Conservation (phyloP, 2,797 vertebrate genomes). For the Pipistrellus pipistrellus region DNA sequence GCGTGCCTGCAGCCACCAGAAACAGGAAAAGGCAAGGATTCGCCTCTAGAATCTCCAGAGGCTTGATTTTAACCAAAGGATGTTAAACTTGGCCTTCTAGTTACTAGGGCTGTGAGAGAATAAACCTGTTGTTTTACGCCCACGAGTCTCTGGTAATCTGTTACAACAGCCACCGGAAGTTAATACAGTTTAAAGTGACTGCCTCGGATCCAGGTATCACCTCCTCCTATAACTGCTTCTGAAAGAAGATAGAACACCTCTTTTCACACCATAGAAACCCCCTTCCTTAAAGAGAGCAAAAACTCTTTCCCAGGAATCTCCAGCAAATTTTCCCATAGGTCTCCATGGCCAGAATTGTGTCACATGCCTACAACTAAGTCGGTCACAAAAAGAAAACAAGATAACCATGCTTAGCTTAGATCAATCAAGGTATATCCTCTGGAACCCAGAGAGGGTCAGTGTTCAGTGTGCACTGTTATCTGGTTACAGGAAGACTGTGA, state of each 20-base stretch:
- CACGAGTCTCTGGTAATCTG: background rate
- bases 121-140: background rate
- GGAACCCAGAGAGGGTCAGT: background rate
- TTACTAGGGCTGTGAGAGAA: background rate
- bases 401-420: background rate
- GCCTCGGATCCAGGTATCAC: background rate
- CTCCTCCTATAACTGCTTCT: background rate
- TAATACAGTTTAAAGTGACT: background rate
- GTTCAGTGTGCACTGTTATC: background rate
- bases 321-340: background rate
- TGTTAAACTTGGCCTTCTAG: background rate
- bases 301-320: background rate
- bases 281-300: background rate
- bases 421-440: background rate
- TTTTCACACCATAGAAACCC: background rate
- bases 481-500: background rate
- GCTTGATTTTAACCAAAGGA: background rate
- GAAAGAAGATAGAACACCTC: background rate
- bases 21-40: background rate
- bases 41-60: background rate
- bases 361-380: background rate
- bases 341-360: background rate
- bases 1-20: background rate
- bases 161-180: background rate
- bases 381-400: background rate